phyloP scores from a whole-genome alignment of 2,797 vertebrate genomes.

The Adelosebastes latens region DNA sequence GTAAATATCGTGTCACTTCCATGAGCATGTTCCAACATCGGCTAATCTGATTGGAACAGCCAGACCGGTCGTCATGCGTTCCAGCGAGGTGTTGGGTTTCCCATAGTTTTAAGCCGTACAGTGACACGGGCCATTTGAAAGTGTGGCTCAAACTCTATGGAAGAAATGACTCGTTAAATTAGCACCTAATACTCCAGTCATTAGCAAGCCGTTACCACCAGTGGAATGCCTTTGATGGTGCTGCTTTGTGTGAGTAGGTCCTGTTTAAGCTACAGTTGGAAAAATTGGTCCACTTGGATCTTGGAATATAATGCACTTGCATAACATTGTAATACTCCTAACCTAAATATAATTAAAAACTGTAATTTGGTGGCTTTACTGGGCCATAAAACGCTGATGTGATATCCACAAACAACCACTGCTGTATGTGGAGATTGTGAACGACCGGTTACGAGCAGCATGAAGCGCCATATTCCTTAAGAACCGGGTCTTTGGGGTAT shows the following conservation, averaged over 20 bases:
- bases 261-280: slow-evolving; percentile 48
- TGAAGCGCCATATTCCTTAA: slow-evolving; percentile 50
- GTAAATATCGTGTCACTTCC: slow-evolving; percentile 75
- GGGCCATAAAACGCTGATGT: neutral
- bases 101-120: slow-evolving; percentile 76
- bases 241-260: slow-evolving; percentile 62
- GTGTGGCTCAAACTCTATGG: slow-evolving; percentile 79
- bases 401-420: slow-evolving; percentile 14
- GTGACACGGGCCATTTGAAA: slow-evolving; percentile 77
- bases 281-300: slow-evolving; percentile 42
- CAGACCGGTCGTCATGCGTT: slow-evolving; percentile 73
- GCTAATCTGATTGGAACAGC: slow-evolving; percentile 79
- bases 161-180: slow-evolving; percentile 83
- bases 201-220: slow-evolving; percentile 74
- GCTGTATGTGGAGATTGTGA: slow-evolving; percentile 5
- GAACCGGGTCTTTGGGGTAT: slow-evolving; percentile 56
- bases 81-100: slow-evolving; percentile 78
- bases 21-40: slow-evolving; percentile 52
- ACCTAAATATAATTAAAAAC: neutral
- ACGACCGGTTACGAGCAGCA: slow-evolving; percentile 11
- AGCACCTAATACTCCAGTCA: slow-evolving; percentile 77
- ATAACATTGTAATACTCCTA: neutral
- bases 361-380: slow-evolving; percentile 21
- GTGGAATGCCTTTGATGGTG: slow-evolving; percentile 80
- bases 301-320: slow-evolving; percentile 22